Base-by-base conservation (phyloP, 2,797 vertebrate genomes). In the Oryzias dopingdopingensis region DNA sequence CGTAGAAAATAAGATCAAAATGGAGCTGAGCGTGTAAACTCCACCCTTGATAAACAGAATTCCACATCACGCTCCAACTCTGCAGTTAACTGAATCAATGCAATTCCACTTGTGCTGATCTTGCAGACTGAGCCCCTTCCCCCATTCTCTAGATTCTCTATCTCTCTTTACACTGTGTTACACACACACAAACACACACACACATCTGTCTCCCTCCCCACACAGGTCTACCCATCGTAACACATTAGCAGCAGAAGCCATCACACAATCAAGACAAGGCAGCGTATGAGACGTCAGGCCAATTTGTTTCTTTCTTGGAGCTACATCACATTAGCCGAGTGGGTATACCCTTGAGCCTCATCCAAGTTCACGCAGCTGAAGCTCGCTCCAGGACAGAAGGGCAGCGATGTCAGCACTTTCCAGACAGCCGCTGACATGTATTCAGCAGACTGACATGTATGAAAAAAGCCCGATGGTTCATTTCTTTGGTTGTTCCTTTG, bases 101-200 rank as follows among this genome's bases (percentile, higher is more conserved):
- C 84, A 90, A 91, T 91, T 89, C 86, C 89, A 91, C 86, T 91
- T 91, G 88, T 91, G 89, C 91, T 92, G 91, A 91, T 91, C 82
- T 89, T 88, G 90, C 91, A 91, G 86, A 88, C 84, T 81, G 78
- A 74, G 79, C 80, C 89, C 87, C 89, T 82, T 88, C 48, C 88
- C 87, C 88, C 85, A 81, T 56, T 72, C 78, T 20, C 70, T 7
- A 37, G 32, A 37, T 61, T 42, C 48, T 42, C 73, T 37, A 64
- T 43, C 60, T 42, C 61, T 37, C 29, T 8, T 68, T 54, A 37
- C 32, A 37, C 48, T 52, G 62, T 50, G 42, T 14, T 71, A 22
- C 60, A 20, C 52, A 15, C 65, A 17, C 48, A 47, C 49, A 23
- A 32, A 52, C 22, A 8, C 65, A 48, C 68, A 62, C 66, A 62